Conservation (phyloP, 2,888 invertebrate genomes). For the Kryphioiulus occultus region DNA sequence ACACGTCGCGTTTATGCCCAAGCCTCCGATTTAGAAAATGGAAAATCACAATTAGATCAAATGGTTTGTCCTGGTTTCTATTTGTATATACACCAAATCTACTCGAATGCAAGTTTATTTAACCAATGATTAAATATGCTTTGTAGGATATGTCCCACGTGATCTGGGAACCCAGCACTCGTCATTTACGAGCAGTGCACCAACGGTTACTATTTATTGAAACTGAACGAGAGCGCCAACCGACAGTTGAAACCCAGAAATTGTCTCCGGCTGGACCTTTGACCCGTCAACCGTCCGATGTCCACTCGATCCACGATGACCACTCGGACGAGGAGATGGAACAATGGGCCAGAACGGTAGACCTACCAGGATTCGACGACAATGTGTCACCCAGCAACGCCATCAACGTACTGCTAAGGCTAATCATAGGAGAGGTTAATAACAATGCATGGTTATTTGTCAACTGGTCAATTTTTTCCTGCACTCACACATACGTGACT, state of each 20-base stretch:
- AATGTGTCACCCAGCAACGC: conserved; percentile 80
- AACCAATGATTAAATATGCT: too few relatives aligned
- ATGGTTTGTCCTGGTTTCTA: too few relatives aligned
- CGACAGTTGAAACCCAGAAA: not conserved
- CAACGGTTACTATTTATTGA: not conserved
- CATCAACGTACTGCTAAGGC: conserved; percentile 74
- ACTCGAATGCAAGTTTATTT: too few relatives aligned
- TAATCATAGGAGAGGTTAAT: conserved; percentile 73
- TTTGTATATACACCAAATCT: not conserved
- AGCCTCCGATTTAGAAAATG: not conserved
- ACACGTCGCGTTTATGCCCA: conserved; percentile 9
- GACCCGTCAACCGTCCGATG: conserved; percentile 59
- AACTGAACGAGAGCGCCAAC: not conserved
- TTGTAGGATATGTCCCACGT: conserved; percentile 41
- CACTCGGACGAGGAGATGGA: conserved; percentile 77
- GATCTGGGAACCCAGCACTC: not conserved
- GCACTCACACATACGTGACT: too few relatives aligned
- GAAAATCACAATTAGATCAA: not conserved
- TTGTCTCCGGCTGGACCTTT: not conserved
- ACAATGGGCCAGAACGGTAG: conserved; percentile 76
- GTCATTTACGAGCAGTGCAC: not conserved
- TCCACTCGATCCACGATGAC: conserved; percentile 71
- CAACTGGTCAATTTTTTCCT: too few relatives aligned
- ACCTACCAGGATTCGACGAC: conserved; percentile 82
- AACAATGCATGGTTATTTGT: conserved; percentile 54